Base-by-base conservation (phyloP, 2,888 invertebrate species). In the Cryptocephalus moraei region DNA sequence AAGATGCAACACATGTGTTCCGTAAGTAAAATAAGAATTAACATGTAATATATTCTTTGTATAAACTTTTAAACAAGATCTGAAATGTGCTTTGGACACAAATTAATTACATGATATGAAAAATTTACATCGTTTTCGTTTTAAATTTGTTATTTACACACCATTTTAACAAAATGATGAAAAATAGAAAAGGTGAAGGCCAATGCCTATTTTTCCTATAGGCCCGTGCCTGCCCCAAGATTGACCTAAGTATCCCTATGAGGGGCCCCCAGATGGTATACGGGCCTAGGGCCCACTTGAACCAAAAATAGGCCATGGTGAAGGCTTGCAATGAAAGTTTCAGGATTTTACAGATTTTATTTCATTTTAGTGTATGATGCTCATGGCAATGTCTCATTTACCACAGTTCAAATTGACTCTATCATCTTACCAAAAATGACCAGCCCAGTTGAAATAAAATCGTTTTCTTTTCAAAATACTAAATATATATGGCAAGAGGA, bases 401-500 rank as follows among this genome's bases (percentile, higher is more conserved):
- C 44, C 31, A 39, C 39, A 36, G 22, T 48, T n/a, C 9, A 50
- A 13, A 45, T 39, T 40, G 38, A 44, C 13, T 41, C 39, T 40
- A 4, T 43, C 11, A n/a, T 10, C 8, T 22, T 32, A 11, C 33
- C 33, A 13, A 6, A 6, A 22, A 22, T 9, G 4, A 32, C 31
- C 31, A 49, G 46, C 6, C 32, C 32, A 12, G 49, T 49, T 8
- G 33, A 52, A 38, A 38, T 78, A 33, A 73, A 75, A 39, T 78
- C 72, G 62, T 79, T 80, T 61, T 65, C 69, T 51, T 76, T 75
- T 65, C 76, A 77, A 60, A 74, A 78, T 56, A 75, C 73, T 45
- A 73, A 77, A 49, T 79, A 75, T 60, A 72, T 79, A 53, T 79
- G 78, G 77, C 64, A 74, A 9, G 66, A 72, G 38, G 73, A 75